Evolutionary conservation across 2,888 invertebrate species (phyloP).

Genomic region (Ophioninae sp.): DNA sequence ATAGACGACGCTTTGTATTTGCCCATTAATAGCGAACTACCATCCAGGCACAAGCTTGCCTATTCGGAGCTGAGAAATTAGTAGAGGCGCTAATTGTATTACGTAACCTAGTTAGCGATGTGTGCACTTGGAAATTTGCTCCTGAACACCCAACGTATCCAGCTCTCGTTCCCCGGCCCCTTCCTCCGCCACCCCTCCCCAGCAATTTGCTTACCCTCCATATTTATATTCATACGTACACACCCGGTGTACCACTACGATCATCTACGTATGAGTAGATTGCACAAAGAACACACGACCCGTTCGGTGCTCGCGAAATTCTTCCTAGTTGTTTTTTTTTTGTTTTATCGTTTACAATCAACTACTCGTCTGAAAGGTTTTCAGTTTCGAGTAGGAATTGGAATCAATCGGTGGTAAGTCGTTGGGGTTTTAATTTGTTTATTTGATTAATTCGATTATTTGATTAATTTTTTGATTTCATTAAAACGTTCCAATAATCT

Average conservation of each 20-base stretch:
- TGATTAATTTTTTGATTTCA: too few species aligned
- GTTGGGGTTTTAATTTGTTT: too few species aligned
- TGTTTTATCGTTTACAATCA: too few species aligned
- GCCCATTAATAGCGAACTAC: slow-evolving; percentile 74
- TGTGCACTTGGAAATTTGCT: slow-evolving; percentile 74
- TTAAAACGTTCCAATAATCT: too few species aligned
- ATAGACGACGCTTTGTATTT: slow-evolving; percentile 63
- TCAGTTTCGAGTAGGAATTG: too few species aligned
- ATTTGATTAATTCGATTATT: too few species aligned
- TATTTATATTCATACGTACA: not conserved
- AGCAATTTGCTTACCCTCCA: slow-evolving; percentile 25
- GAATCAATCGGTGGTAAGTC: too few species aligned
- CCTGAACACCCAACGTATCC: slow-evolving; percentile 53
- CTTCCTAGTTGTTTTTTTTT: too few species aligned
- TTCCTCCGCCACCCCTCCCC: too few species aligned
- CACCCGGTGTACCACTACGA: not conserved
- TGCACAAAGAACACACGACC: not conserved
- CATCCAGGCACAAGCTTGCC: slow-evolving; percentile 72
- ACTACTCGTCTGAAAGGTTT: too few species aligned
- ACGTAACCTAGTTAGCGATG: slow-evolving; percentile 77
- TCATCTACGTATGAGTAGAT: not conserved
- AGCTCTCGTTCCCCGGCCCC: slow-evolving; percentile 48
- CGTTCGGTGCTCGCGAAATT: not conserved
- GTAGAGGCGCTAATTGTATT: slow-evolving; percentile 78
- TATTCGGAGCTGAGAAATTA: slow-evolving; percentile 78